phyloP scores from a whole-genome alignment of 2,113 vertebrate genomes.

The Xyliphius kryptos region DNA sequence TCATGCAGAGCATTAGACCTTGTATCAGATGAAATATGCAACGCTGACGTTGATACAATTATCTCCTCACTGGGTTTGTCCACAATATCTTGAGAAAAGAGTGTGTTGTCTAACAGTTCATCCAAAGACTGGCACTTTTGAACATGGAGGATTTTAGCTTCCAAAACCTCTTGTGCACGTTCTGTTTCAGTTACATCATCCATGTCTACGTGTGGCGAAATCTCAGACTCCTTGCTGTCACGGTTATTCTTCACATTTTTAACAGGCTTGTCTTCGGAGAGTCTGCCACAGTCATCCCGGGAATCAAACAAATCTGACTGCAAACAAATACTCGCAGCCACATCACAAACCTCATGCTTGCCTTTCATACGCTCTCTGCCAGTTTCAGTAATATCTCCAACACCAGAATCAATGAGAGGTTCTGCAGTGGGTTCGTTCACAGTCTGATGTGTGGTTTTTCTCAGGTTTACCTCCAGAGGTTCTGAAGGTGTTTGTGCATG shows the following conservation, averaged over 20 bases:
- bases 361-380: neutral
- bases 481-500: constrained; percentile 21
- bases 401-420: too few species aligned
- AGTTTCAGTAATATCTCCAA: neutral
- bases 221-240: constrained; percentile 7
- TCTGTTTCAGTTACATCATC: constrained; percentile 38
- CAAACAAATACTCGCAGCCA: neutral
- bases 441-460: constrained; percentile 1
- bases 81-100: constrained; percentile 6
- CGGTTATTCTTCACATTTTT: neutral
- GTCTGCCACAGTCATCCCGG: neutral
- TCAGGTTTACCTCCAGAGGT: constrained; percentile 12
- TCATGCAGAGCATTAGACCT: neutral
- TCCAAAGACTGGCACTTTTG: constrained; percentile 19
- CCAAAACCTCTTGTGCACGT: constrained; percentile 30
- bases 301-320: constrained; percentile 1
- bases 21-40: neutral
- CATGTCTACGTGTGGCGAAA: neutral
- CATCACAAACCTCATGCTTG: neutral
- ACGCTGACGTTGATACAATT: neutral
- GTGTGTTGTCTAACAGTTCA: constrained; percentile 13
- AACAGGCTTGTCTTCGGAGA: neutral
- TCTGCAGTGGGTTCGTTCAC: constrained; percentile 5
- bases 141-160: constrained; percentile 9
- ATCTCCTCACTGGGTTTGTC: constrained; percentile 1